Base-by-base conservation (phyloP, 1,140 invertebrate species). In the Pseudomyrmex dendroicus region DNA sequence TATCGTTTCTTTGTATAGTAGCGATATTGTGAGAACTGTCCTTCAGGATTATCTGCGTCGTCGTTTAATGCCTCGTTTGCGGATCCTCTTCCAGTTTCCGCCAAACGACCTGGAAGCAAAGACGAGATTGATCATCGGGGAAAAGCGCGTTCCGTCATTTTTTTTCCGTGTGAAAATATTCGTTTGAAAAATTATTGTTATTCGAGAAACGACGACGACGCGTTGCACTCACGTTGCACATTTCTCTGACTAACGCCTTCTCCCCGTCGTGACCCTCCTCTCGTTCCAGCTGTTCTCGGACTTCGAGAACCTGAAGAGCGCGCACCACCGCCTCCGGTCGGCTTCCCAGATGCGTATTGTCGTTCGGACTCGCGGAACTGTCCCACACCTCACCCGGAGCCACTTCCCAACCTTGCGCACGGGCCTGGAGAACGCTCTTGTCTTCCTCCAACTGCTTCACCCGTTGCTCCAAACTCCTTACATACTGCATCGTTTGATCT, bases 161-260 rank as follows among this genome's bases (percentile, higher is more conserved):
- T 10, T 52, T n/a, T 61, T 2, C 35, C n/a, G 35, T 10, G 77
- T 8, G 4, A 44, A 12, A 72, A 1, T n/a, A 62, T 62, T 2
- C 7, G 9, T 54, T 1, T 8, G 8, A 48, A 73, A 20, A 13
- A 12, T 13, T 17, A 17, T 7, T 35, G 4, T 25, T 17, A 62
- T 35, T 59, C 9, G 4, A 46, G 50, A 4, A 68, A 0, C 35
- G 35, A 17, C 56, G 15, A 2, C 13, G 13, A 0, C n/a, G 10
- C n/a, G 15, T 13, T 50, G 68, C 9, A 95, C 96, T 95, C 95
- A 99, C 98, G 95, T 99, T 99, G 94, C 98, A 99, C 98, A 99
- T 99, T 95, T 99, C 98, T 86, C 98, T 95, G 35, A 99, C 97
- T 70, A 99, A 95, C 12, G 98, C 98, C 92, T 98, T 98, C 92